Conservation (phyloP, 2,113 vertebrate species). For the Poecilia latipinna region DNA sequence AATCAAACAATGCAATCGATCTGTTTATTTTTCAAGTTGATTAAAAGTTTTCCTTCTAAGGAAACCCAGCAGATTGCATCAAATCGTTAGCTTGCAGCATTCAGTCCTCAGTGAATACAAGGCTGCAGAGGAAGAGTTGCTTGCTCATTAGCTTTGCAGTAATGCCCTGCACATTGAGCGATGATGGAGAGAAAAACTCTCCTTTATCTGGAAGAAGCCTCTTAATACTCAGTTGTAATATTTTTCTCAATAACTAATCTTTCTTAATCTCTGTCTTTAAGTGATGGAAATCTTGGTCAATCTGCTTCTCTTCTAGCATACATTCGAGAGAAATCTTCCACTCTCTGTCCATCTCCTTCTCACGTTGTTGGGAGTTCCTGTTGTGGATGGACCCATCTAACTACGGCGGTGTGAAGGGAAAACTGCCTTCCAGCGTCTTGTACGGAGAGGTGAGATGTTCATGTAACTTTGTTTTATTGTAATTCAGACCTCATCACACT, state of each 20-base stretch:
- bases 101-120: no score
- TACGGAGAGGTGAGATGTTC: slow-evolving; percentile 82
- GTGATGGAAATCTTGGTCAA: background rate
- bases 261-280: background rate
- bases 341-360: slow-evolving; percentile 95
- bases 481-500: no score
- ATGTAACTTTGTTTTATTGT: background rate
- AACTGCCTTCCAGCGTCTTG: slow-evolving; percentile 81
- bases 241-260: background rate
- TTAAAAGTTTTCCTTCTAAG: no score
- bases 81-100: no score
- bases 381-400: slow-evolving; percentile 99
- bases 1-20: no score
- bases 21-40: no score
- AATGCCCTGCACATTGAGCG: no score
- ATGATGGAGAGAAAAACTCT: no score
- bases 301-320: slow-evolving; percentile 80
- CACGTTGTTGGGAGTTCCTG: slow-evolving; percentile 96
- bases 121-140: no score
- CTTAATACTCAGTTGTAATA: background rate
- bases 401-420: slow-evolving; percentile 93
- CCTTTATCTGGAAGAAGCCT: no score
- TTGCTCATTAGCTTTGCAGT: no score
- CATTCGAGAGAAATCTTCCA: slow-evolving; percentile 96
- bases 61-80: no score